Evolutionary conservation across 2,113 vertebrate species (phyloP), one percentile per base, ranked within the genome.

Genomic region (Phyllostomus discolor): DNA sequence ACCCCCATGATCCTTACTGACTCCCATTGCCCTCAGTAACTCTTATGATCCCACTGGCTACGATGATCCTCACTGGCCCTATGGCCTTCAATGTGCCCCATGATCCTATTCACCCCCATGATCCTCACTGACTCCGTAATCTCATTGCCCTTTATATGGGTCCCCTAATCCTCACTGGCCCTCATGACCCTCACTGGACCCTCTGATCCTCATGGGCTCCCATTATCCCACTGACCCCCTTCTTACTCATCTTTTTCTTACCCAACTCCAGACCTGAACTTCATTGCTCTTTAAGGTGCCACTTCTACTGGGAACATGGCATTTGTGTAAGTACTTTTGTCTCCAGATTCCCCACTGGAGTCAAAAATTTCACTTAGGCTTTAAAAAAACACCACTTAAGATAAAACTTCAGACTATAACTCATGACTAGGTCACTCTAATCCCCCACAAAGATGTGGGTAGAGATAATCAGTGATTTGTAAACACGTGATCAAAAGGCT

Each of bases 321-420:
- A 64, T 78, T 48, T 88, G 15, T 26, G 31, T n/a, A n/a, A 62
- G 59, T 5, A 8, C 38, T 83, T 67, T 52, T 85, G 48, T 17
- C 28, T 70, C 35, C 52, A 92, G 15, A 72, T 17, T 94, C 64
- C 46, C 41, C 41, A 43, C 64, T 38, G 8, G 48, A 80, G n/a
- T 85, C 79, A 35, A 88, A 31, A 81, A 92, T 69, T 26, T 59
- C 41, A 69, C 50, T 26, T 54, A 46, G 31, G 14, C 24, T 54
- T 88, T 22, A 43, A 24, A 24, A 76, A 89, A 57, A 89, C 14
- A n/a, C 43, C 31, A 35, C n/a, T 91, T 38, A 80, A 43, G 8
- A 69, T 9, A 88, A 43, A 94, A 87, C 54, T 81, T 50, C 54
- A 88, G 48, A 88, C 31, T 57, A 14, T 46, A 80, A 33, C 46